Base-by-base conservation (phyloP, 2,113 vertebrate species). In the Ailurus styani region DNA sequence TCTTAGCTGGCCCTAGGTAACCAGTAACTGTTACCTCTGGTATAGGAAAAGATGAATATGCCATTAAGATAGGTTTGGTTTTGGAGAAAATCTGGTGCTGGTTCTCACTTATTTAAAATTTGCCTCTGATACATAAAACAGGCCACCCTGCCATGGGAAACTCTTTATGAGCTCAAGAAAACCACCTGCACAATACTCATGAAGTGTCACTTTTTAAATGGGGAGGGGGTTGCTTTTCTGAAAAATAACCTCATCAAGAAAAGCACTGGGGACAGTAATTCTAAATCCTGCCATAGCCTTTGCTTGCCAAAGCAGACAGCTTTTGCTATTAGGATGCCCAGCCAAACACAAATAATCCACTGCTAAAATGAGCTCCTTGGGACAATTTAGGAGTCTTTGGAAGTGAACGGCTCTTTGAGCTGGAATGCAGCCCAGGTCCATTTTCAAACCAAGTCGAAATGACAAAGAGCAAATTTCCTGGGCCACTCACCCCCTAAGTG, bases 341-440 rank as follows among this genome's bases (percentile, higher is more conserved):
- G 98, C 98, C 98, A 98, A 98, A 99, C 98, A 98, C 98, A 99
- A 99, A 98, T 98, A 99, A 98, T 96, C 98, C 97, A 90, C 98
- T 98, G 99, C 98, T 98, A 99, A 97, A 98, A 99, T 98, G 98
- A 98, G 97, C 95, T 99, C 98, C 98, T 98, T 98, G 99, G 99
- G 99, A 99, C 98, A 40, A 97, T 98, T 99, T 99, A 99, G 98
- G 96, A 98, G 97, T 96, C 97, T 98, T 87, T 99, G 99, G 98
- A 98, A 98, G 98, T 98, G 98, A 98, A 98, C 15, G 98, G 98
- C 98, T 97, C 98, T 99, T 97, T 98, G 98, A 98, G 98, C 97
- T 99, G 99, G 99, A 99, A 98, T 75, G 93, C 96, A 98, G 98
- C 99, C 99, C 98, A 98, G 97, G 98, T 98, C 97, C 97, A 98